Evolutionary conservation across 2,797 vertebrate genomes (phyloP), one percentile per base, ranked within the genome.

Genomic region (Eremophila alpestris): DNA sequence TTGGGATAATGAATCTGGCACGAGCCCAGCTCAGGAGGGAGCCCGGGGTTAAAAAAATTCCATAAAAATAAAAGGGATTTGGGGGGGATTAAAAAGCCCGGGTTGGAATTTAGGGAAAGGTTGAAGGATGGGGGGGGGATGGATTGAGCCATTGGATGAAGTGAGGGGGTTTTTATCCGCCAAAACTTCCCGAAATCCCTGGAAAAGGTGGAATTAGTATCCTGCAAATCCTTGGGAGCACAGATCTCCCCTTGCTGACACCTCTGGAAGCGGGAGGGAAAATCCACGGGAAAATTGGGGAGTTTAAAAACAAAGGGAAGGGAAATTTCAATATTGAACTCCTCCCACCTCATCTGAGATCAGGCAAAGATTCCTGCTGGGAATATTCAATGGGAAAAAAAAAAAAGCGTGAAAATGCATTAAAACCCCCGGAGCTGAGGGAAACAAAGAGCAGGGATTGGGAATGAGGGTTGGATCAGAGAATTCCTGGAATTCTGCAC

Each of bases 1-100:
- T 93, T 95, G 93, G 15, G 70, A 52, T 67, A 83, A 91, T 26
- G 55, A 85, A 76, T 55, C 0, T 93, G 94, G 93, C 88, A 79
- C 55, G 29, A 62, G 52, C 4, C 7, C 84, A 79, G 77, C 90
- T 27, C 70, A 15, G 90, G 77, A 62, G 48, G 69, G 49, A 45
- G 58, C 30, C 48, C 4, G 9, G 63, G 43, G 78, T 36, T 36
- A 36, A 36, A 36, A 60, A 20, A 69, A 60, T n/a, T 46, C 46
- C 46, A 26, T 45, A 3, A 41, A 65, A 89, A 51, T 13, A 34
- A 43, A 48, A 48, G n/a, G 29, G 52, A 52, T 56, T 43, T 36
- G 18, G 7, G 5, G 5, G 9, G 15, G 16, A 15, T 43, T 10
- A 13, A 65, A 52, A 64, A n/a, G 24, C 36, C 36, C 8, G 6